A percentile compares a stretch with the other conserved stretches of the same genome.
Conservation (phyloP, 2,888 invertebrate species). For the Sturmia bella region DNA sequence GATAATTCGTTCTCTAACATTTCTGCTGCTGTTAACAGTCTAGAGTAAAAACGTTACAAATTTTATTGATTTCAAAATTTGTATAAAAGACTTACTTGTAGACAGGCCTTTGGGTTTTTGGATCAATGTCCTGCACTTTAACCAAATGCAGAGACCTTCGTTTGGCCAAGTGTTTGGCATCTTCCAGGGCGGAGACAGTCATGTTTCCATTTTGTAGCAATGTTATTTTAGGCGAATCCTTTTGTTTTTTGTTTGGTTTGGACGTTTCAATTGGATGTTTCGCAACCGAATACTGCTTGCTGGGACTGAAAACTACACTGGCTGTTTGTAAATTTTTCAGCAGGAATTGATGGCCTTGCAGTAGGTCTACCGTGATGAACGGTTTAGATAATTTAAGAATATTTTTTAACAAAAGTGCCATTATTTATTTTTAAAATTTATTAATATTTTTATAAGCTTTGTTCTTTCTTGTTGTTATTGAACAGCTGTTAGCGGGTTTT, state of each 20-base stretch:
- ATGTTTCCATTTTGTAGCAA: constrained; percentile 85
- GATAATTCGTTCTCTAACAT: constrained; percentile 84
- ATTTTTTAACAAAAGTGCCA: constrained; percentile 48
- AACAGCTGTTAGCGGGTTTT: constrained; percentile 17
- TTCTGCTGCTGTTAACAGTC: constrained; percentile 86
- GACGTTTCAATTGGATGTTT: neutral
- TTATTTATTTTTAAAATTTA: constrained; percentile 9
- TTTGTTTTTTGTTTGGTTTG: constrained; percentile 38
- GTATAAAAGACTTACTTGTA: constrained; percentile 84
- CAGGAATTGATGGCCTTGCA: neutral
- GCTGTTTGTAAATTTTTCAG: constrained; percentile 2
- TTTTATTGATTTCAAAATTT: neutral
- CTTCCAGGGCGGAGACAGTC: constrained; percentile 85
- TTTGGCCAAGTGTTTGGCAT: constrained; percentile 87
- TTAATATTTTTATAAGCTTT: constrained; percentile 27
- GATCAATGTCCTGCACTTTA: constrained; percentile 86
- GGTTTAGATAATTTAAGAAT: constrained; percentile 22
- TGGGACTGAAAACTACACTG: neutral
- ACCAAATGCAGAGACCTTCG: constrained; percentile 87
- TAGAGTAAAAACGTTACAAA: constrained; percentile 73
- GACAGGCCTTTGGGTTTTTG: constrained; percentile 86
- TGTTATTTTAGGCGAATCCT: constrained; percentile 83
- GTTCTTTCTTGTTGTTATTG: neutral
- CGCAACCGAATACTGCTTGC: constrained; percentile 14
- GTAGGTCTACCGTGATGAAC: neutral